phyloP scores from a whole-genome alignment of 2,888 invertebrate species.

The Drosophila antonietae region DNA sequence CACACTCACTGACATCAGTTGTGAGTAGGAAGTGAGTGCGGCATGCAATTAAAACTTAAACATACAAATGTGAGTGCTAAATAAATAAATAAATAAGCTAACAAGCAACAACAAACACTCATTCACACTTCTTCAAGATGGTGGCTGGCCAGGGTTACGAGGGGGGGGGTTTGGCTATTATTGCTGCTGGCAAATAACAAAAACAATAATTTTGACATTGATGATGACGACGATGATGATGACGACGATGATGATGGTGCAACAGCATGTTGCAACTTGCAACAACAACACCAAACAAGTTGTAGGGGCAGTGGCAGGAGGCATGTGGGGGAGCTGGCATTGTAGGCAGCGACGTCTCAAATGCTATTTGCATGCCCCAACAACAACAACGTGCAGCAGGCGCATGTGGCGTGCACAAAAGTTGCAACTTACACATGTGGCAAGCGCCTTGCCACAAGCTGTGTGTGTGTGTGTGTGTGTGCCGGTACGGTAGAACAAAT shows the following conservation, averaged over 20 bases:
- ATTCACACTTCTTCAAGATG: constrained; percentile 2
- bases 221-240: constrained; percentile 48
- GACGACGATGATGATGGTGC: constrained; percentile 28
- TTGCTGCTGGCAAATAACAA: constrained; percentile 57
- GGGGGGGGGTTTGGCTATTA: constrained; percentile 5
- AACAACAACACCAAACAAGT: constrained; percentile 36
- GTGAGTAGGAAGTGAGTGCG: constrained; percentile 6
- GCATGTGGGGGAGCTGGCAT: neutral
- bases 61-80: constrained; percentile 8
- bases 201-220: constrained; percentile 78
- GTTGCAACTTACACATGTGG: constrained; percentile 72
- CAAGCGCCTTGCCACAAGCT: constrained; percentile 47
- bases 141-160: no score
- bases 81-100: constrained; percentile 3
- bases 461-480: constrained; percentile 1
- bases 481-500: constrained; percentile 43
- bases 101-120: constrained; percentile 18
- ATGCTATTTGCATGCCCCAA: constrained; percentile 41
- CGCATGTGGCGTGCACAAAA: constrained; percentile 68
- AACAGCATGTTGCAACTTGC: constrained; percentile 29
- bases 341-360: constrained; percentile 35
- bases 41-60: constrained; percentile 5
- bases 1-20: neutral
- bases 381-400: constrained; percentile 18
- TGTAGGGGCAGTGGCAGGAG: constrained; percentile 27